Base-by-base conservation (phyloP, 2,113 vertebrate species). In the Callaeas wilsoni region DNA sequence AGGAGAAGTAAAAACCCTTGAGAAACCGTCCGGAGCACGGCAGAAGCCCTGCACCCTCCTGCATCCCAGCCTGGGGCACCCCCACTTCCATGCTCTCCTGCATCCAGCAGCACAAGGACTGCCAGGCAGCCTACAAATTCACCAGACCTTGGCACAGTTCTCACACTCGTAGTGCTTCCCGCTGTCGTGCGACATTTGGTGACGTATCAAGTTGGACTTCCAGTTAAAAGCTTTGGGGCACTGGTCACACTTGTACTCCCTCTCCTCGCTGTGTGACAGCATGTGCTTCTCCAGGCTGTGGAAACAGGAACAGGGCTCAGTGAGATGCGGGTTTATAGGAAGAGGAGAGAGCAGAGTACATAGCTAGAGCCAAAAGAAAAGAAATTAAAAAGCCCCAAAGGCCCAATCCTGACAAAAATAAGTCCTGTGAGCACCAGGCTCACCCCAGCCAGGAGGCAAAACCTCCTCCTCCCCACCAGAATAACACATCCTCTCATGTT, bases 231-330 rank as follows among this genome's bases (percentile, higher is more conserved):
- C 98, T 92, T 98, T 98, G 93, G 98, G 98, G 84, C 98, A 98
- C 96, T 99, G 99, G 97, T 99, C 98, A 75, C 99, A 99, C 97
- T 99, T 99, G 91, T 99, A 99, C 96, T 99, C 99, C 95, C 98
- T 97, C 96, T 99, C 99, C 94, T 99, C 99, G 1, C 99, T 99
- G 97, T 99, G 99, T 10, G 98, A 99, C 95, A 99, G 97, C 96
- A 98, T 98, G 96, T 99, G 99, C 91, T 99, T 98, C 97, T 99
- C 99, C 98, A 99, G 97, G 97, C 99, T 99, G 98, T 53, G 50
- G 95, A 94, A 93, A 97, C 19, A 98, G 93, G 62, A 98, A 93
- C 63, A 93, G 69, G 76, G 81, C 82, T 95, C 83, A 60, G 80
- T 73, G 57, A 96, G 73, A 25, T 2, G 16, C 4, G 21, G 3